Evolutionary conservation across 2,113 vertebrate genomes (phyloP).

Genomic region (Gavia stellata): DNA sequence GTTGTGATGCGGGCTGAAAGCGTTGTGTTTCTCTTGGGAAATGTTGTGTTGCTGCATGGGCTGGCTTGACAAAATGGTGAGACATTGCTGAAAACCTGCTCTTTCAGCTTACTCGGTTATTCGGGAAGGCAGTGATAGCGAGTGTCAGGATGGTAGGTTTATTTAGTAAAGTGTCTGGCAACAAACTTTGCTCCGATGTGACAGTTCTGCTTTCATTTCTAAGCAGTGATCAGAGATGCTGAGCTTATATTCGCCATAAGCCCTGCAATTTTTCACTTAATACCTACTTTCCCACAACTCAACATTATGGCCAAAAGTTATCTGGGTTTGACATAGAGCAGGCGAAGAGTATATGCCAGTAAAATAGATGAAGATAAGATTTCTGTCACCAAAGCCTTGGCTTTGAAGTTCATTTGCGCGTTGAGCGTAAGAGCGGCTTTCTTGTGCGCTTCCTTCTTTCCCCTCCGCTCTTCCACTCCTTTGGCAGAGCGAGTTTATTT

Average conservation of each 20-base stretch:
- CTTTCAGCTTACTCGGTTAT: neutral
- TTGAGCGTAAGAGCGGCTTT: neutral
- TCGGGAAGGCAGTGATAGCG: neutral
- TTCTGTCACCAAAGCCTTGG: constrained; percentile 1
- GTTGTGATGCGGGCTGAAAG: fast-evolving
- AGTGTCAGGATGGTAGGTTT: neutral
- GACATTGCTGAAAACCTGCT: neutral
- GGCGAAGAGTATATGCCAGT: neutral
- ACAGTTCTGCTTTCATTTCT: neutral
- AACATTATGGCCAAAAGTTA: neutral
- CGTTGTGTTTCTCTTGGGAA: fast-evolving
- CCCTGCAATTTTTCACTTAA: neutral
- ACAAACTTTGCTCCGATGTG: neutral
- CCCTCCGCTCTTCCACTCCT: neutral
- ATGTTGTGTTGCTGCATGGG: neutral
- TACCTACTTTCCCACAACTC: neutral
- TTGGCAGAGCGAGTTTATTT: constrained; percentile 58
- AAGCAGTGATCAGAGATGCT: neutral
- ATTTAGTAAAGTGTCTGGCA: neutral
- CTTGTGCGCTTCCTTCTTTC: neutral
- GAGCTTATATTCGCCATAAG: neutral
- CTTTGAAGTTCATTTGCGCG: constrained; percentile 29
- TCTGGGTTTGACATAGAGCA: neutral
- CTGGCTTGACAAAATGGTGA: neutral
- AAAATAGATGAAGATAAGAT: constrained; percentile 40